Evolutionary conservation across 1,140 invertebrate genomes (phyloP).

Genomic region (Laupala kohalensis): DNA sequence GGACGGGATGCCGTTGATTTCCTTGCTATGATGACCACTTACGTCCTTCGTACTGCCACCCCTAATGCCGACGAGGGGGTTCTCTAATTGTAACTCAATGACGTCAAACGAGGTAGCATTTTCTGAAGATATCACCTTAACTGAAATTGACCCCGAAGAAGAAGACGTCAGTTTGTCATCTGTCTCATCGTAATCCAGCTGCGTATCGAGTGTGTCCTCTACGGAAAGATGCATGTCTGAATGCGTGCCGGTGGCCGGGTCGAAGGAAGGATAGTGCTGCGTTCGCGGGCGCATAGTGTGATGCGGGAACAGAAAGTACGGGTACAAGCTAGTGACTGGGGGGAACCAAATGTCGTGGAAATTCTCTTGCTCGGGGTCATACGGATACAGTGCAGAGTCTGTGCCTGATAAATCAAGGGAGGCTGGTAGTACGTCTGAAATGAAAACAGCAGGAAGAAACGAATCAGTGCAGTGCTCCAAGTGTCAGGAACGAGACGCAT

Average conservation of each 20-base stretch:
- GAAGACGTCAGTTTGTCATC: constrained; percentile 29
- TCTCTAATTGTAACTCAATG: constrained; percentile 37
- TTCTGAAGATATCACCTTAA: constrained; percentile 32
- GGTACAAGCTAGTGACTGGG: constrained; percentile 36
- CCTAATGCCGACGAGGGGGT: constrained; percentile 30
- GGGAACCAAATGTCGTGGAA: constrained; percentile 37
- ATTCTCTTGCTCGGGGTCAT: constrained; percentile 33
- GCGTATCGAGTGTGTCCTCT: constrained; percentile 28
- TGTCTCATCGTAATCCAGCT: constrained; percentile 26
- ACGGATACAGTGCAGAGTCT: constrained; percentile 39
- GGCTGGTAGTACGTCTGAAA: constrained; percentile 41
- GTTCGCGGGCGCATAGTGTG: constrained; percentile 21
- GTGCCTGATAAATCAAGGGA: constrained; percentile 38
- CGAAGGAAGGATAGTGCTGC: constrained; percentile 18
- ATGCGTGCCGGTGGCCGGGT: constrained; percentile 25
- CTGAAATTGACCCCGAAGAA: constrained; percentile 30
- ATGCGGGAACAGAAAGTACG: constrained; percentile 38
- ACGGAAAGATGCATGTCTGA: constrained; percentile 26
- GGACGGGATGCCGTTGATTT: constrained; percentile 12
- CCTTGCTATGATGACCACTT: constrained; percentile 5
- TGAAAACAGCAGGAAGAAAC: constrained; percentile 25
- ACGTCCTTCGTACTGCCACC: constrained; percentile 15
- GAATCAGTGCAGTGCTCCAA: constrained; percentile 16
- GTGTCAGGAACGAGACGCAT: constrained; percentile 9
- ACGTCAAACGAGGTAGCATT: constrained; percentile 31